These are phyloP conservation scores for Nephrotoma guestfalica DNA, from an alignment of 2,888 invertebrate species.

Conservation along the genomic window DNA sequence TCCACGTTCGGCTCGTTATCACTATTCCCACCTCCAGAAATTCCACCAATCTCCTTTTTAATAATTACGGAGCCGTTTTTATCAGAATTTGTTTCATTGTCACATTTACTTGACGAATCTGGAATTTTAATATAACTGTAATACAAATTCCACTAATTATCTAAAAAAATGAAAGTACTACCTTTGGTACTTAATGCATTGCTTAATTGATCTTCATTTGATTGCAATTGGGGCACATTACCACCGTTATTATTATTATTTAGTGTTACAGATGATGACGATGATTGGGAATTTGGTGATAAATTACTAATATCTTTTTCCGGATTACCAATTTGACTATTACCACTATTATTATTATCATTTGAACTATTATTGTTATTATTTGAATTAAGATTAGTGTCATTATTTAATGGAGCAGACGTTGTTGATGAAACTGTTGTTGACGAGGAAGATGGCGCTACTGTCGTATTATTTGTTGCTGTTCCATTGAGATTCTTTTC, in stretches of 20 bases:
- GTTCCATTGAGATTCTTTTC: neutral
- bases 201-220: neutral
- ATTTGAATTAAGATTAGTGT: neutral
- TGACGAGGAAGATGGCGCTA: constrained; percentile 4
- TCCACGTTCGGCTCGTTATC: neutral
- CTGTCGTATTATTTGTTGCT: neutral
- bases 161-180: neutral
- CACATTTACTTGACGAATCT: neutral
- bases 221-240: neutral
- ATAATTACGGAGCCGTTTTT: neutral
- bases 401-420: neutral
- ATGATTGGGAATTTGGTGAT: neutral
- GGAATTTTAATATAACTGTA: neutral
- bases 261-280: neutral
- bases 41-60: neutral
- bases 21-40: neutral
- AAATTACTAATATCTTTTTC: neutral
- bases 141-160: neutral
- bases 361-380: neutral
- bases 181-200: neutral
- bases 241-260: neutral
- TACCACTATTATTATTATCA: constrained; percentile 8
- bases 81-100: neutral
- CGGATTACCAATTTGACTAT: constrained; percentile 13
- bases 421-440: constrained; percentile 2